Evolutionary conservation across 1,140 invertebrate genomes (phyloP), one percentile per base, ranked within the genome.

Genomic region (Temnothorax nylanderi): DNA sequence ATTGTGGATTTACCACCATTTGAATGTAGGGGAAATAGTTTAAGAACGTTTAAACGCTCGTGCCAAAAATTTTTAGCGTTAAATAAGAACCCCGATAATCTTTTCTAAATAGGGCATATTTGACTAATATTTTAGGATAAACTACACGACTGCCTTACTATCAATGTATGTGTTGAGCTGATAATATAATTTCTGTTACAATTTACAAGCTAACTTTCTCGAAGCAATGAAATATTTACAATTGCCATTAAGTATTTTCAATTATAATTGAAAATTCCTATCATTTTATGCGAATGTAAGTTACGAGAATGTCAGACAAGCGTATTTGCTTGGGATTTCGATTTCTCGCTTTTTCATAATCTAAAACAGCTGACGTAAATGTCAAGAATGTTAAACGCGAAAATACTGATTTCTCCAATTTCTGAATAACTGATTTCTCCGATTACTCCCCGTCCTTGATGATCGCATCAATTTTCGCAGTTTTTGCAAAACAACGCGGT

Each of bases 401-500:
- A 49, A 69, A 69, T 47, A 47, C 11, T 26, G 41, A 69, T 47
- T 69, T 67, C 10, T 41, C n/a, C 4, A 3, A 67, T 67, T 67
- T 65, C 32, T 41, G 34, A 37, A 21, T 67, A 44, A 67, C 64
- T 21, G 64, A 44, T 67, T 67, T 49, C 41, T 69, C 41, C 65
- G 21, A 49, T 69, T 69, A 69, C 65, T 7, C 1, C 13, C 6
- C 21, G 13, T 69, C 21, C 65, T 49, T 32, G 65, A 69, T 13
- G 13, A 47, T 16, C 65, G 65, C 41, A 26, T 69, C 65, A 13
- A 69, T 69, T 69, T 69, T 69, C 65, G 11, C 65, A 26, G 41
- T 69, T 69, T 69, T 47, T 26, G 41, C 65, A 69, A 49, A 49
- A 69, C 6, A 49, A 69, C 13, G 41, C 21, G 47, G 21, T 69